Percentiles rank a stretch among this genome's conserved stretches.
phyloP scores from a whole-genome alignment of 2,797 vertebrate genomes.

The Coluber constrictor region DNA sequence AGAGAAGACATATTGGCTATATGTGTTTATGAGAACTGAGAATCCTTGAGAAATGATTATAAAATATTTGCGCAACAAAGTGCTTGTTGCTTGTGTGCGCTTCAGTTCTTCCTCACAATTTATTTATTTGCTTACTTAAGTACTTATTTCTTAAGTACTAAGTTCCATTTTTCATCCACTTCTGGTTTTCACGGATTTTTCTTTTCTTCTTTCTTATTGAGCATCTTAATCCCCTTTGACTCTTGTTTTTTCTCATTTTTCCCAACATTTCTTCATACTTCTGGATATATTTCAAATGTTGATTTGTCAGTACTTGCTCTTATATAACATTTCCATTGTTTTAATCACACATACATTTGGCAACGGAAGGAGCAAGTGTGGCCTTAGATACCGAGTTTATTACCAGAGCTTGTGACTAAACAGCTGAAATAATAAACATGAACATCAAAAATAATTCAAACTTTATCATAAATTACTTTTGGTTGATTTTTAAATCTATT shows the following conservation, averaged over 20 bases:
- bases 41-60: background rate
- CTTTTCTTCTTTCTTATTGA: background rate
- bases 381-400: background rate
- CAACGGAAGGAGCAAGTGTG: background rate
- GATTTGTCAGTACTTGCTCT: background rate
- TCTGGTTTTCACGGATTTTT: background rate
- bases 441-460: background rate
- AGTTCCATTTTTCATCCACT: background rate
- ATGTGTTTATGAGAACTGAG: background rate
- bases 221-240: background rate
- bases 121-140: background rate
- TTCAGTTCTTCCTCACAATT: background rate
- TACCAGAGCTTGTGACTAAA: background rate
- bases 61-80: background rate
- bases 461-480: too few species aligned
- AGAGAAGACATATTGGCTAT: background rate
- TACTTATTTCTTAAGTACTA: background rate
- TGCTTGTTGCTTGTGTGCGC: background rate
- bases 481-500: background rate
- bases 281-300: background rate
- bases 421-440: background rate
- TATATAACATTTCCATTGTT: background rate
- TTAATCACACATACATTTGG: background rate
- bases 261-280: background rate
- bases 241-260: background rate